Conservation (phyloP, 2,113 vertebrate species). For the Stegastes partitus region DNA sequence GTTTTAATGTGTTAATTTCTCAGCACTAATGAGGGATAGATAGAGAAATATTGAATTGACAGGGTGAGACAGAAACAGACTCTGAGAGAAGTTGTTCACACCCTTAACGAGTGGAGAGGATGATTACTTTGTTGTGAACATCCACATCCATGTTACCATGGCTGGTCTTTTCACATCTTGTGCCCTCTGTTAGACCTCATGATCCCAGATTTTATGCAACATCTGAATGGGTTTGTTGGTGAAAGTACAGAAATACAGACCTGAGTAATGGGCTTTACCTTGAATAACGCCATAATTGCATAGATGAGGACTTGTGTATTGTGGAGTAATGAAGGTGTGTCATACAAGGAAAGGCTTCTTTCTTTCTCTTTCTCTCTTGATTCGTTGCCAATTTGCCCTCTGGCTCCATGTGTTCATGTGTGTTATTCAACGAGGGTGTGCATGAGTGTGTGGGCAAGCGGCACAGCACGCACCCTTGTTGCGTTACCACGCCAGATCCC, state of each 20-base stretch:
- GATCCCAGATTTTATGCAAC: not conserved
- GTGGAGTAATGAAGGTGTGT: constrained; percentile 30
- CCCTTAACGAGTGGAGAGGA: not conserved
- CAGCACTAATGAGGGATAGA: constrained; percentile 34
- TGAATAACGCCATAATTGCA: not conserved
- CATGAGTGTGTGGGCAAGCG: constrained; percentile 52
- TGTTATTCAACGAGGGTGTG: constrained; percentile 27
- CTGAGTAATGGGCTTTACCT: not conserved
- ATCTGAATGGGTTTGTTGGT: not conserved
- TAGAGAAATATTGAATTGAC: constrained; percentile 9
- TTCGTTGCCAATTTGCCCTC: constrained; percentile 20
- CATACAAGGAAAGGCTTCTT: not conserved
- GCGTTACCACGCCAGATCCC: constrained; percentile 68
- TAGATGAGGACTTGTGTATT: not conserved
- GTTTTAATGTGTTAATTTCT: constrained; percentile 48
- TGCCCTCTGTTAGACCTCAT: not conserved
- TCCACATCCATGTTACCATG: not conserved
- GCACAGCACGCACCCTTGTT: constrained; percentile 60
- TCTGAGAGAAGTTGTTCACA: constrained; percentile 24
- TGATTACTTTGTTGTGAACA: not conserved
- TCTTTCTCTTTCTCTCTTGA: constrained; percentile 47
- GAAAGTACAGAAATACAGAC: not conserved
- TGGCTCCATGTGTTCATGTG: constrained; percentile 18
- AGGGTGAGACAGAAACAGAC: constrained; percentile 34
- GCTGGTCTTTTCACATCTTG: not conserved